Conservation (phyloP, 2,113 vertebrate genomes). For the Silurus glanis region DNA sequence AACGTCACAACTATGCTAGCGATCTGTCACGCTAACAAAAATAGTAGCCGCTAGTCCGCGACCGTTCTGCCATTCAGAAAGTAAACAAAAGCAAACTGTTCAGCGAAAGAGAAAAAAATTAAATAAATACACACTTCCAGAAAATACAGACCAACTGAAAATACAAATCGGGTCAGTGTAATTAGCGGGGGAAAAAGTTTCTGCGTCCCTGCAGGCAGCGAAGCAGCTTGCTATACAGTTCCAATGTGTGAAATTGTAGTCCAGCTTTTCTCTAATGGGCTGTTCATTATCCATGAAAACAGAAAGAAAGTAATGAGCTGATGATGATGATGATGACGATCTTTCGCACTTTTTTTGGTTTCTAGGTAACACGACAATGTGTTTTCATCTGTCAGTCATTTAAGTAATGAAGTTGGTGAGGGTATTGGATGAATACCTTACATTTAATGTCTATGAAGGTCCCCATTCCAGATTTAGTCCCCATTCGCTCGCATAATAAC, state of each 20-base stretch:
- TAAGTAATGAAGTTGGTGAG: too few relatives aligned
- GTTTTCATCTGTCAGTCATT: too few relatives aligned
- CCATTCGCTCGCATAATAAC: too few relatives aligned
- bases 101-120: background rate
- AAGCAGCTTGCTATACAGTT: background rate
- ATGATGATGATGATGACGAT: background rate
- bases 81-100: background rate
- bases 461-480: too few relatives aligned
- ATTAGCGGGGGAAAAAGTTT: background rate
- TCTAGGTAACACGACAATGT: too few relatives aligned
- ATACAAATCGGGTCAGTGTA: background rate
- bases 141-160: background rate
- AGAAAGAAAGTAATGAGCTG: slow-evolving; percentile 10
- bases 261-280: background rate
- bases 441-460: too few relatives aligned
- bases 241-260: background rate
- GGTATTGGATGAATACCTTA: too few relatives aligned
- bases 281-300: slow-evolving; percentile 1
- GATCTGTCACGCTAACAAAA: background rate
- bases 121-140: too few relatives aligned
- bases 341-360: too few relatives aligned
- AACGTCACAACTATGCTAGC: background rate
- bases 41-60: background rate
- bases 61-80: background rate
- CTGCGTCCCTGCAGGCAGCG: background rate